Percentiles rank a stretch among this genome's conserved stretches.
phyloP scores from a whole-genome alignment of 2,888 invertebrate species.

The Hypomecis atomaria region DNA sequence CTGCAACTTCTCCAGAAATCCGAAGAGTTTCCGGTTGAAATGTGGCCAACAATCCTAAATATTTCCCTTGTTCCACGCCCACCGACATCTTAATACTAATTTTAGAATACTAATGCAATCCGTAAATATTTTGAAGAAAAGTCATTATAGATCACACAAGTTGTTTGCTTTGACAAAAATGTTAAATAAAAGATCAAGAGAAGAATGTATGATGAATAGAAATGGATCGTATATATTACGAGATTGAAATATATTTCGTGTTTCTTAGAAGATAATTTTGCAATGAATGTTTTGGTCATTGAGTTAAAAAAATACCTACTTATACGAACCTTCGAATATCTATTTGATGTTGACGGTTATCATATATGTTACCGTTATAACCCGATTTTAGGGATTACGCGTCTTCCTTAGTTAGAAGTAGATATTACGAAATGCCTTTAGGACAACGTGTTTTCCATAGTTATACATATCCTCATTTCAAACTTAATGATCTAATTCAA shows the following conservation, averaged over 20 bases:
- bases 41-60: constrained; percentile 47
- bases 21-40: constrained; percentile 46
- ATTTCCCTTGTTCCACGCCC: constrained; percentile 35
- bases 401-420: too few species aligned
- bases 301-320: too few species aligned
- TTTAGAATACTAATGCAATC: constrained; percentile 19
- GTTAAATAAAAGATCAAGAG: not conserved
- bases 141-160: constrained; percentile 6
- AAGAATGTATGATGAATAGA: not conserved
- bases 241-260: not conserved
- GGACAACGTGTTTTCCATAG: too few species aligned
- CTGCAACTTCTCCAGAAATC: constrained; percentile 35
- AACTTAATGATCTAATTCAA: too few species aligned
- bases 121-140: constrained; percentile 6
- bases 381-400: too few species aligned
- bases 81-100: constrained; percentile 8
- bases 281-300: not conserved
- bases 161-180: not conserved
- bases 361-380: too few species aligned
- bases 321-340: too few species aligned
- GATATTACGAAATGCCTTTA: too few species aligned
- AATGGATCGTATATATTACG: not conserved
- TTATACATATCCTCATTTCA: too few species aligned
- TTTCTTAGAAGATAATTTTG: not conserved
- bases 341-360: too few species aligned